Evolutionary conservation across 2,797 vertebrate genomes (phyloP).

Genomic region (Sorex maritimensis): DNA sequence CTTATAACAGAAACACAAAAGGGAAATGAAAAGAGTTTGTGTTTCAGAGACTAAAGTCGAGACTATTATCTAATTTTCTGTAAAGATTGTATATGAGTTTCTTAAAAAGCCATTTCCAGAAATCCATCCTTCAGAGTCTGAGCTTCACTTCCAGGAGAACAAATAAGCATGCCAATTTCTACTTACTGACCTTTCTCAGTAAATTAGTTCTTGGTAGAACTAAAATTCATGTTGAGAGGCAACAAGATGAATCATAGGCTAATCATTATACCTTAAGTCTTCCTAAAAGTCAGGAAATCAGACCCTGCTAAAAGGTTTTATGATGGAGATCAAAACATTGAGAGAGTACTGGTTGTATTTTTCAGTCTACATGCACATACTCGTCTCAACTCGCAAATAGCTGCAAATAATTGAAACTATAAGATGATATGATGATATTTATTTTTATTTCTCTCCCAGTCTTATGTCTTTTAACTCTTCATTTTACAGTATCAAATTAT

Average conservation of each 20-base stretch:
- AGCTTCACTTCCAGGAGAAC: constrained; percentile 57
- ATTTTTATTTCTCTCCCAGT: background rate
- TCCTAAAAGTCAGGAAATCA: constrained; percentile 25
- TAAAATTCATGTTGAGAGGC: constrained; percentile 54
- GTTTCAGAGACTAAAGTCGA: background rate
- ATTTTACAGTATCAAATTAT: constrained; percentile 17
- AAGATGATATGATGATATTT: background rate
- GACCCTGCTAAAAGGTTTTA: background rate
- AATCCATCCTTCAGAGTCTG: constrained; percentile 38
- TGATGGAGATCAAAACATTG: background rate
- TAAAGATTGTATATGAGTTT: constrained; percentile 35
- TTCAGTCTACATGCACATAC: background rate
- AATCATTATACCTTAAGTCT: constrained; percentile 25
- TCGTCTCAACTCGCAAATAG: background rate
- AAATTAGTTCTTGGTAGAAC: constrained; percentile 60
- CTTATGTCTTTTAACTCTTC: background rate
- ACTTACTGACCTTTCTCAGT: constrained; percentile 46
- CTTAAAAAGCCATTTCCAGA: constrained; percentile 56
- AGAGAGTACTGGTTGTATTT: background rate
- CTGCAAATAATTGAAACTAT: background rate
- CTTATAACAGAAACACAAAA: background rate
- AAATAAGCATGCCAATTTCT: constrained; percentile 62
- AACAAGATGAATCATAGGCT: constrained; percentile 54
- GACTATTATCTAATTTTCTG: constrained; percentile 35
- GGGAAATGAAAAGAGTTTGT: background rate